A percentile compares a stretch with the other conserved stretches of the same genome.
phyloP scores from a whole-genome alignment of 2,888 invertebrate species.

The Antheraea yamamai region DNA sequence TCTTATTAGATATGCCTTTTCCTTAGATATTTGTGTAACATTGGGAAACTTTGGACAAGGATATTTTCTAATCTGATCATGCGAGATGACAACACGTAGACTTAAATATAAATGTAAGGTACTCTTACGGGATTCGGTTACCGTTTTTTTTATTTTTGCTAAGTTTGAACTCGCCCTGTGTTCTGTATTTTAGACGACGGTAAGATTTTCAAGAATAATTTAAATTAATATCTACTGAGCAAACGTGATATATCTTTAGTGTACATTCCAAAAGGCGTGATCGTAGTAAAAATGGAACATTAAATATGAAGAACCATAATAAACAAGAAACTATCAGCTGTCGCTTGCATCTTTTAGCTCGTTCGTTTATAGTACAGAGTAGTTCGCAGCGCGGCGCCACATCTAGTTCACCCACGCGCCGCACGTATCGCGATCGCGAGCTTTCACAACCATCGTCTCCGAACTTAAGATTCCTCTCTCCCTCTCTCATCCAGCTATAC shows the following conservation, averaged over 20 bases:
- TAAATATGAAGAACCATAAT: neutral
- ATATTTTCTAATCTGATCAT: neutral
- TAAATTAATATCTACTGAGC: neutral
- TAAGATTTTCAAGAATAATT: neutral
- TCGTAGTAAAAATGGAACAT: neutral
- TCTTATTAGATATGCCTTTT: neutral
- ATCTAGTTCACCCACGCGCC: constrained; percentile 74
- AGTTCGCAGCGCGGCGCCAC: constrained; percentile 57
- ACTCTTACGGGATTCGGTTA: neutral
- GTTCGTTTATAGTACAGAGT: constrained; percentile 27
- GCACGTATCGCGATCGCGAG: constrained; percentile 67
- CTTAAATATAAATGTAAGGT: neutral
- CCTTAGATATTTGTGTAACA: neutral
- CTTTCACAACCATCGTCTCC: constrained; percentile 68
- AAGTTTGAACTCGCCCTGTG: neutral
- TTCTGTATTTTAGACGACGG: neutral
- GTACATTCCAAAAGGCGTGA: neutral
- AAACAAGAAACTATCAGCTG: neutral
- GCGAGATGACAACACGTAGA: too few species aligned
- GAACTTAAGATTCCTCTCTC: neutral
- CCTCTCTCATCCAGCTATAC: neutral
- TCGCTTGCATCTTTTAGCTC: constrained; percentile 36
- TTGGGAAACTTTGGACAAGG: neutral
- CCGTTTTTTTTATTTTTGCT: neutral
- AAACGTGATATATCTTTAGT: neutral